Conservation (phyloP, 2,888 invertebrate species). For the Eutolmus rufibarbis region DNA sequence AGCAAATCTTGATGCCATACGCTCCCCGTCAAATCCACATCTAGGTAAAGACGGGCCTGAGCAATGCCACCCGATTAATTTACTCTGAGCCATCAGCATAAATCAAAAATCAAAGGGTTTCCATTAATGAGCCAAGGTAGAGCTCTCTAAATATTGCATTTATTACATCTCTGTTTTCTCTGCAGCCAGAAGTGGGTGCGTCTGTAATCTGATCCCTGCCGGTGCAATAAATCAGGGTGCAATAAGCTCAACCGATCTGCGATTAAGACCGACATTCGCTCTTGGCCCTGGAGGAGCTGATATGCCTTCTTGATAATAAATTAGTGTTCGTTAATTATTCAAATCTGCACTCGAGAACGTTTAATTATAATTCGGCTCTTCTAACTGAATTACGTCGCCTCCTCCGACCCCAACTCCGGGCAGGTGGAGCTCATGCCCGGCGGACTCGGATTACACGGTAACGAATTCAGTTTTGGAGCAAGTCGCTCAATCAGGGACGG, state of each 20-base stretch:
- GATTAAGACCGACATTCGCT: constrained; percentile 24
- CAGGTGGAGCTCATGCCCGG: background rate
- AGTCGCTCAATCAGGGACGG: constrained; percentile 14
- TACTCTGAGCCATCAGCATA: background rate
- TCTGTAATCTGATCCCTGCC: constrained; percentile 4
- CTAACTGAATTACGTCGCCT: constrained; percentile 25
- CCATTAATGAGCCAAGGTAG: constrained; percentile 2
- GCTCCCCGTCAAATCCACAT: background rate
- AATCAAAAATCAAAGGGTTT: constrained; percentile 16
- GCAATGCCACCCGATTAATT: background rate
- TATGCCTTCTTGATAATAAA: constrained; percentile 21
- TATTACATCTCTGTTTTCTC: constrained; percentile 24
- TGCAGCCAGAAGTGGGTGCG: background rate
- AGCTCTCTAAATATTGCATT: constrained; percentile 9
- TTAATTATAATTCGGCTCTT: constrained; percentile 35
- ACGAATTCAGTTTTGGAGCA: constrained; percentile 14
- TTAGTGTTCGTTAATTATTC: constrained; percentile 38
- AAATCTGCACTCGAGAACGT: constrained; percentile 33
- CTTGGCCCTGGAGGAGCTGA: constrained; percentile 11
- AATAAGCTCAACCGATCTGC: constrained; percentile 18
- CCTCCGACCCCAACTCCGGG: background rate
- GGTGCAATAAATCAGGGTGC: constrained; percentile 36
- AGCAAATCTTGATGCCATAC: background rate
- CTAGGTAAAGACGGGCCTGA: background rate
- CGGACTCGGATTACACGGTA: constrained; percentile 5